Base-by-base conservation (phyloP, 2,797 vertebrate genomes). In the Gymnodraco acuticeps region DNA sequence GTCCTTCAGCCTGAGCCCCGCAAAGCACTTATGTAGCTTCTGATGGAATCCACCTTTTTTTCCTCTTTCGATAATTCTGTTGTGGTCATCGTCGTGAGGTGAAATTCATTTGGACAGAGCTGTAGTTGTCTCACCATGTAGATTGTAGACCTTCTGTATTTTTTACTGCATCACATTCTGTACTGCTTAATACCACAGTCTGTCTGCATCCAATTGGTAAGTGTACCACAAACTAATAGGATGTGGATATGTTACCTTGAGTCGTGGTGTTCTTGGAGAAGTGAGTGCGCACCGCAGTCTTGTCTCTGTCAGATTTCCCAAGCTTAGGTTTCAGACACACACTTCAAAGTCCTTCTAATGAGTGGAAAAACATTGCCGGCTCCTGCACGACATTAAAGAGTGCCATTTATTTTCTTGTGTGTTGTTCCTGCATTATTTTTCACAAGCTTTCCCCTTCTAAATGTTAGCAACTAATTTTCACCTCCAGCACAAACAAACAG, bases 401-500 rank as follows among this genome's bases (percentile, higher is more conserved):
- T 78, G 82, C 81, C 87, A 88, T 88, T 90, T 91, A 77, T 65
- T 59, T 68, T 62, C 74, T 15, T 19, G 3, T 54, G 53, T 76
- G 71, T 84, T 84, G 74, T 72, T 80, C 73, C 81, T 85, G 85
- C 53, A 8, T 86, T 92, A 56, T 84, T 80, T 93, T 94, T 90
- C 92, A 87, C 89, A 86, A 90, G 88, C 87, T 65, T 89, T 77
- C 68, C 27, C 81, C 84, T 82, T 89, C 88, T 82, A 91, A 85
- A 91, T 85, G 89, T 91, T 90, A 92, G 87, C 85, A 92, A 93
- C 86, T 92, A 92, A 88, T 94, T 94, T 95, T 93, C 93, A 94
- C 93, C 93, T 95, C 93, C 95, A 94, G 93, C 91, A 91, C 93
- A 94, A 95, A 91, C 93, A 94, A 95, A 94, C 93, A 90, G 75